A percentile compares a stretch with the other conserved stretches of the same genome.
Evolutionary conservation across 2,888 invertebrate species (phyloP).

Genomic region (Dione juno): DNA sequence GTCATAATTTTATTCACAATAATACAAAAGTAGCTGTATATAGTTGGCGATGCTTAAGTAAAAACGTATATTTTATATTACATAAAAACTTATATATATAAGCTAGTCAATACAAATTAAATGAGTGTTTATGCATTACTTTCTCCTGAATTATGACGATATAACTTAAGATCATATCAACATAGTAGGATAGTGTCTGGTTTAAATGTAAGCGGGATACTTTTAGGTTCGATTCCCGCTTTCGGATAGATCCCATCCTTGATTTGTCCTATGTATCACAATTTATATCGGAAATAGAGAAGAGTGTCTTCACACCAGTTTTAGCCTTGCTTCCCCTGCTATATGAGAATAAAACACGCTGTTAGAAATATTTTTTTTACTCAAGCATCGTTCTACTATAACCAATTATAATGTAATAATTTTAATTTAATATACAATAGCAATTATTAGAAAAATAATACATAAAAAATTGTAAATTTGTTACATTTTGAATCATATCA

Average conservation of each 20-base stretch:
- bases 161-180: neutral
- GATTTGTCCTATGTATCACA: no score
- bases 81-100: neutral
- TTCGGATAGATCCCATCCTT: no score
- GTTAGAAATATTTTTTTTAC: neutral
- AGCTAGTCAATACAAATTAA: no score
- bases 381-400: neutral
- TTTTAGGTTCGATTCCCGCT: no score
- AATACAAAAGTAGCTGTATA: neutral
- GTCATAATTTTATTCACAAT: conserved; percentile 20
- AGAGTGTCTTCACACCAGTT: no score
- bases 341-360: no score
- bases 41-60: neutral
- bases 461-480: conserved; percentile 14
- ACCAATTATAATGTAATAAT: conserved; percentile 8
- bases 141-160: neutral
- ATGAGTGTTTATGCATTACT: neutral
- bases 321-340: no score
- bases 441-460: neutral
- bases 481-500: conserved; percentile 41
- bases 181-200: no score
- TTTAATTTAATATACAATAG: conserved; percentile 12
- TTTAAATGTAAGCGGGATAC: no score
- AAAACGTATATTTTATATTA: neutral
- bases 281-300: no score